Evolutionary conservation across 2,797 vertebrate genomes (phyloP).

Genomic region (Phataginus tetradactyla): DNA sequence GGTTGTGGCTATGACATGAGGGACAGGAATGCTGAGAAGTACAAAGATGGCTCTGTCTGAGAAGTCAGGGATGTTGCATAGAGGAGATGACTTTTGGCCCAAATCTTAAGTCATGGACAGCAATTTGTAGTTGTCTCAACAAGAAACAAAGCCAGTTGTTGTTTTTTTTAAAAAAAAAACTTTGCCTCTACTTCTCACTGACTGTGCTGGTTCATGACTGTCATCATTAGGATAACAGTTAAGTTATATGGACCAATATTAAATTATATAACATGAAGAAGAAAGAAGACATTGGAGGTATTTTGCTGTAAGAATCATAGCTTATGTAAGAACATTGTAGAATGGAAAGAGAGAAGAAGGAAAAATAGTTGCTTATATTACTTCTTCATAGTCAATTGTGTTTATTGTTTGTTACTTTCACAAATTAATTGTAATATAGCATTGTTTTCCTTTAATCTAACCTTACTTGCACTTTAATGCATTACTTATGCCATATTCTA

Average conservation of each 20-base stretch:
- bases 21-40: neutral
- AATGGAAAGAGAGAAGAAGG: neutral
- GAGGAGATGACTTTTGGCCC: neutral
- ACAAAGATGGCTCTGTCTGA: neutral
- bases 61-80: neutral
- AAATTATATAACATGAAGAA: neutral
- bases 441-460: neutral
- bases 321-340: neutral
- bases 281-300: neutral
- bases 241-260: too few relatives aligned
- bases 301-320: neutral
- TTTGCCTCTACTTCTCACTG: neutral
- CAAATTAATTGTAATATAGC: neutral
- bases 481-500: neutral
- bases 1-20: neutral
- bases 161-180: neutral
- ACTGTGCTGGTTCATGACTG: neutral
- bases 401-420: neutral
- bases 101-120: conserved; percentile 2
- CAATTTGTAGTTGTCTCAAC: neutral
- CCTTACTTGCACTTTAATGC: neutral
- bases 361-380: conserved; percentile 5
- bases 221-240: neutral
- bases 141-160: neutral
- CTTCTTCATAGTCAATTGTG: neutral